Evolutionary conservation across 1,140 invertebrate species (phyloP), one percentile per base, ranked within the genome.

Genomic region (Zaprionus nigranus): DNA sequence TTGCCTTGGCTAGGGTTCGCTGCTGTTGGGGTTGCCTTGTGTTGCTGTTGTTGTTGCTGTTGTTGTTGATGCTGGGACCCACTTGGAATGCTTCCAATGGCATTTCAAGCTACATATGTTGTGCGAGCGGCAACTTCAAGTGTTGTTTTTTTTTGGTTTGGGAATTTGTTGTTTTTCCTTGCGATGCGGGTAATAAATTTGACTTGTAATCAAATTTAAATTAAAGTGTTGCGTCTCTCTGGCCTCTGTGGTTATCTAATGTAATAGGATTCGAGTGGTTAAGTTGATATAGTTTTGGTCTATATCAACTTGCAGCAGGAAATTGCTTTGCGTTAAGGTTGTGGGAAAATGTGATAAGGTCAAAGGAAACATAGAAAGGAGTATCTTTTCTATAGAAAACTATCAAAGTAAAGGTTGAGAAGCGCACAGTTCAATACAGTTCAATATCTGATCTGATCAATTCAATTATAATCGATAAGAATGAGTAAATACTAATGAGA

Each of bases 171-270:
- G 59, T 76, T 26, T 26, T 65, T 46, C 63, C 65, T 67, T 57
- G 63, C 61, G 78, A 84, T 84, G 85, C 82, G 84, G 84, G 74
- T 70, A 72, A 90, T 86, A 87, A 86, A 86, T 86, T 82, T 87
- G 22, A 79, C 63, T 71, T 87, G 70, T 90, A 87, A 87, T 87
- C 81, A 87, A 90, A 87, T 87, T 84, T 81, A 81, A 87, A 90
- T 88, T 87, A 88, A 83, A 87, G 54, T 80, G 66, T 49, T 79
- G 26, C 66, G 40, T 22, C 30, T 49, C 20, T 24, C 13, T 38
- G 57, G 11, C 26, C 26, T 15, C 30, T 61, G 49, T 20, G 36
- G 46, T 56, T 43, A 46, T 34, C 36, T 54, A 22, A 17, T 66
- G 24, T 66, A 40, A 66, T 51, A 12, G 17, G 26, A 36, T 63